Evolutionary conservation across 2,113 vertebrate species (phyloP).

Genomic region (Paramormyrops kingsleyae): DNA sequence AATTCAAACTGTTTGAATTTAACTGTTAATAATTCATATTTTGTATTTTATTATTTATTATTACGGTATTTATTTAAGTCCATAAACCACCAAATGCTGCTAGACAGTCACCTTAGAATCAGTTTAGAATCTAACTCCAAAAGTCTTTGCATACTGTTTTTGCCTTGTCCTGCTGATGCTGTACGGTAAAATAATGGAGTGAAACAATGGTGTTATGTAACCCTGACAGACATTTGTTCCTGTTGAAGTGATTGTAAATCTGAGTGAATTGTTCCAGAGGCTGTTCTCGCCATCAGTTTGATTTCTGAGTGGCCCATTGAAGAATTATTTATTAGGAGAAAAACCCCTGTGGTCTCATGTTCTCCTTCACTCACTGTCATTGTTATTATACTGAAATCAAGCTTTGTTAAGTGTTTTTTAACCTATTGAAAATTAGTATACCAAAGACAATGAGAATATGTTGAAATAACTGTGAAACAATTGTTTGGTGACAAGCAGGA

Average conservation of each 20-base stretch:
- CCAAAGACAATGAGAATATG: neutral
- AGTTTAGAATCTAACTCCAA: neutral
- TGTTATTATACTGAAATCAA: neutral
- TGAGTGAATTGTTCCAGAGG: slow-evolving; percentile 43
- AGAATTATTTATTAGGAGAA: neutral
- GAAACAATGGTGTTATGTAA: slow-evolving; percentile 62
- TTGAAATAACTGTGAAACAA: neutral
- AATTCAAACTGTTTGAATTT: neutral
- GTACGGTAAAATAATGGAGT: slow-evolving; percentile 39
- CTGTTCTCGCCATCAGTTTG: neutral
- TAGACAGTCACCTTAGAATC: neutral
- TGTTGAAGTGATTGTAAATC: slow-evolving; percentile 49
- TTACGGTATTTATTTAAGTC: neutral
- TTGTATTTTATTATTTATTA: neutral
- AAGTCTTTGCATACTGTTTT: neutral
- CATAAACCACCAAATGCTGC: neutral
- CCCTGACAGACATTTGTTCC: slow-evolving; percentile 50
- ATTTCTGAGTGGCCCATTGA: neutral
- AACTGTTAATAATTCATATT: neutral
- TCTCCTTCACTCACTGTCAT: neutral
- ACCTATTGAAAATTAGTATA: neutral
- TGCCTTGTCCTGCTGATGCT: neutral
- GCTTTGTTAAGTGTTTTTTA: neutral
- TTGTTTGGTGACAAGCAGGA: neutral
- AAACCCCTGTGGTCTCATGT: neutral